phyloP scores from a whole-genome alignment of 2,888 invertebrate species.

The Callinectes sapidus region DNA sequence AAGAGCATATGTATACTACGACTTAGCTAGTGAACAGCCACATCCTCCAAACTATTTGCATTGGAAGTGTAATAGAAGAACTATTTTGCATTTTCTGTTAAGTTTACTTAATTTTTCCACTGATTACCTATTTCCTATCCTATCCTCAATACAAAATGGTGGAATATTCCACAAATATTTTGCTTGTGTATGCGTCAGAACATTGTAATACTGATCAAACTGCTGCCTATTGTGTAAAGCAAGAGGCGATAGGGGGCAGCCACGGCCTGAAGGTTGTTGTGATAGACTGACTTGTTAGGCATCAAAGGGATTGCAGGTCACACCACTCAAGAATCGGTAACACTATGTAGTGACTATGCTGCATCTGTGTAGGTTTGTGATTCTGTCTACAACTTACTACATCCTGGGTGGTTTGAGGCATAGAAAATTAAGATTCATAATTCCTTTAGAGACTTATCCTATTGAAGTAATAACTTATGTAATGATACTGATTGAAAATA shows the following conservation, averaged over 20 bases:
- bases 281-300: not conserved
- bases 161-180: not conserved
- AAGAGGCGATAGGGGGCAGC: not conserved
- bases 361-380: not conserved
- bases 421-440: not conserved
- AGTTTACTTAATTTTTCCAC: not conserved
- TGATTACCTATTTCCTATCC: not conserved
- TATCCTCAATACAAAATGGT: not conserved
- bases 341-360: not conserved
- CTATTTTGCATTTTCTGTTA: not conserved
- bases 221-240: not conserved
- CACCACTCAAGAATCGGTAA: not conserved
- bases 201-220: not conserved
- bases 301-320: not conserved
- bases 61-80: not conserved
- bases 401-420: not conserved
- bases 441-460: not conserved
- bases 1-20: not conserved
- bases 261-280: not conserved
- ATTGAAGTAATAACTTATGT: not conserved
- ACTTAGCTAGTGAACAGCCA: slow-evolving; percentile 1
- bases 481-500: not conserved
- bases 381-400: not conserved
- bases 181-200: not conserved
- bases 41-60: not conserved